These are phyloP conservation scores for Chelonia mydas DNA, from an alignment of 2,797 vertebrate genomes.

Conservation along the genomic window DNA sequence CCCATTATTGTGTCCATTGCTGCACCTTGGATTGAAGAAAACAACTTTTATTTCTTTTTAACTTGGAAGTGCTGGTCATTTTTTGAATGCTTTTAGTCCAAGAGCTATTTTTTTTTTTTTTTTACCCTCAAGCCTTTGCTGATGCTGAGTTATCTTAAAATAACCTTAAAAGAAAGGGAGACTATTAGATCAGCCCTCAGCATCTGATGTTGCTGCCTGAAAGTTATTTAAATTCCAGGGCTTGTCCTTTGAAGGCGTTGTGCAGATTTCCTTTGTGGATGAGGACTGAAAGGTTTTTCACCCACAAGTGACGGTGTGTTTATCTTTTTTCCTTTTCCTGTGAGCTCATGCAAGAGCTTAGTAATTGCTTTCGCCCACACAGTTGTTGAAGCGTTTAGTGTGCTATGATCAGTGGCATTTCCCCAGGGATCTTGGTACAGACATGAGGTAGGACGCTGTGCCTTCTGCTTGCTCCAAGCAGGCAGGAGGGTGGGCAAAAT, in stretches of 20 bases:
- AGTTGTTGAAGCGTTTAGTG: neutral
- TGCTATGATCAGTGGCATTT: neutral
- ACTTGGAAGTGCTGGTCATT: conserved; percentile 61
- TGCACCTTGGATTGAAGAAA: conserved; percentile 18
- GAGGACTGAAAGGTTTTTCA: neutral
- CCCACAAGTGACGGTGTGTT: neutral
- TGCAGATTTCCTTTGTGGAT: neutral
- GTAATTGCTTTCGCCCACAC: neutral
- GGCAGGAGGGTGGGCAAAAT: neutral
- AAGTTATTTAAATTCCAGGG: neutral
- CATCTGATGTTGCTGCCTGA: conserved; percentile 7
- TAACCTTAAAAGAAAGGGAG: neutral
- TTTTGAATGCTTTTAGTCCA: conserved; percentile 12
- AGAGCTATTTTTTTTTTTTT: conserved; percentile 20
- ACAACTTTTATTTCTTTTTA: neutral
- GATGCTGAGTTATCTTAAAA: conserved; percentile 46
- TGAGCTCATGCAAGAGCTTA: neutral
- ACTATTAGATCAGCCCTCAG: neutral
- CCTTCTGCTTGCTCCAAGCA: neutral
- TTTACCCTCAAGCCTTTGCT: conserved; percentile 30
- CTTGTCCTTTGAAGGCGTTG: neutral
- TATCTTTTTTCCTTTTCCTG: neutral
- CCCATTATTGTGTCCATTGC: conserved; percentile 16
- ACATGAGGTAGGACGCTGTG: neutral
- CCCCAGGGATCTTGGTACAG: neutral